Percentiles rank a stretch among this genome's conserved stretches.
Conservation (phyloP, 2,113 vertebrate genomes). For the Falco punctatus region DNA sequence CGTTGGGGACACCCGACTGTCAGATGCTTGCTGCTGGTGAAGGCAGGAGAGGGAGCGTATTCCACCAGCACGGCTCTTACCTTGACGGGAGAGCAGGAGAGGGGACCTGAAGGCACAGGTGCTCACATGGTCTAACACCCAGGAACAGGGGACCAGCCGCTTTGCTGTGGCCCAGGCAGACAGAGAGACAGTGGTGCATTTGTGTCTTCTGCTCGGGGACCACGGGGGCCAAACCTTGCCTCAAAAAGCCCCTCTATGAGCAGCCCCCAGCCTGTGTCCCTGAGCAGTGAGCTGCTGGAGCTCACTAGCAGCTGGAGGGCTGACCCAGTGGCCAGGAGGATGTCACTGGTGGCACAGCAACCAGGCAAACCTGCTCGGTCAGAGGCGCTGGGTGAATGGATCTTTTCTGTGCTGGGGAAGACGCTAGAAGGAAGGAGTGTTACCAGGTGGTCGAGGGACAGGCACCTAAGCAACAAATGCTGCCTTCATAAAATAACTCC, state of each 20-base stretch:
- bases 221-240: accelerated
- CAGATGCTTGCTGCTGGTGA: accelerated
- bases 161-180: neutral
- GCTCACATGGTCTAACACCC: accelerated
- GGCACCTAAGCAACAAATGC: constrained; percentile 25
- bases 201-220: neutral
- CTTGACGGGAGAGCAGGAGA: accelerated
- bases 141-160: neutral
- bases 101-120: neutral
- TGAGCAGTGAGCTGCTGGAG: neutral
- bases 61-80: neutral
- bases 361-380: neutral
- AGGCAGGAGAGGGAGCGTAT: neutral
- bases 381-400: constrained; percentile 17
- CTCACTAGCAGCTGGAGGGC: accelerated
- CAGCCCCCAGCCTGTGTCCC: neutral
- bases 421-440: constrained; percentile 27
- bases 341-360: neutral
- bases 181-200: neutral
- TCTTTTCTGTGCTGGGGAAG: constrained; percentile 36
- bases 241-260: neutral
- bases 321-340: neutral
- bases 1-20: accelerated
- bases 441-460: constrained; percentile 40
- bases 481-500: constrained; percentile 46